Evolutionary conservation across 2,797 vertebrate genomes (phyloP).

Genomic region (Scomberomorus guttatus): DNA sequence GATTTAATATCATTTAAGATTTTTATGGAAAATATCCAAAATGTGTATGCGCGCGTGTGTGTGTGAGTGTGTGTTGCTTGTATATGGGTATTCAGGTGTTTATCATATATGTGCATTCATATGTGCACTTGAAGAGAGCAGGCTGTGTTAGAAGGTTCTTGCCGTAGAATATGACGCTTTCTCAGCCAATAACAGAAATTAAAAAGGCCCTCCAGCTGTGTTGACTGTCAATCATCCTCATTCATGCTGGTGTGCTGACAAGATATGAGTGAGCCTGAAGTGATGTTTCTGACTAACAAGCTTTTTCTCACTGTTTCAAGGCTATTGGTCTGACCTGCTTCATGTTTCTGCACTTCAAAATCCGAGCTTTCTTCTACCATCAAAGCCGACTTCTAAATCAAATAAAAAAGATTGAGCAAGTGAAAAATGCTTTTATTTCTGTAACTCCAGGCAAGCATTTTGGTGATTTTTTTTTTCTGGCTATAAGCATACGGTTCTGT

Average conservation of each 20-base stretch:
- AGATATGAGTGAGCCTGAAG: slow-evolving; percentile 71
- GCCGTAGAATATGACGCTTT: slow-evolving; percentile 42
- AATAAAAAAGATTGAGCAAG: neutral
- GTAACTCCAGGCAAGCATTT: neutral
- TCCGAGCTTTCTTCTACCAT: slow-evolving; percentile 36
- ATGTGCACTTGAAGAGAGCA: slow-evolving; percentile 30
- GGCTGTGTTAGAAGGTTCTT: slow-evolving; percentile 53
- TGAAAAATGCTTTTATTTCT: neutral
- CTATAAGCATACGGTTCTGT: neutral
- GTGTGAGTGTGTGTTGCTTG: too few relatives aligned
- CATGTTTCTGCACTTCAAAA: slow-evolving; percentile 38
- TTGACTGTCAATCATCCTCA: slow-evolving; percentile 76
- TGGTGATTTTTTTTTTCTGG: neutral
- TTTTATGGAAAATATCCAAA: too few relatives aligned
- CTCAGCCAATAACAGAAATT: slow-evolving; percentile 63
- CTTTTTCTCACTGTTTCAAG: slow-evolving; percentile 44
- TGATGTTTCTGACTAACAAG: slow-evolving; percentile 70
- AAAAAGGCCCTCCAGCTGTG: slow-evolving; percentile 65
- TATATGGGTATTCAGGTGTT: too few relatives aligned
- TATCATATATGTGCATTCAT: neutral
- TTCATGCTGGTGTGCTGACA: slow-evolving; percentile 55
- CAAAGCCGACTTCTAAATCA: slow-evolving; percentile 37
- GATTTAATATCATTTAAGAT: too few relatives aligned
- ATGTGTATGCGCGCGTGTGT: too few relatives aligned
- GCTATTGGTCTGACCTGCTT: slow-evolving; percentile 51